A percentile compares a stretch with the other conserved stretches of the same genome.
These are phyloP conservation scores for Lepus oiostolus DNA, from an alignment of 2,797 vertebrate genomes.

Conservation along the genomic window DNA sequence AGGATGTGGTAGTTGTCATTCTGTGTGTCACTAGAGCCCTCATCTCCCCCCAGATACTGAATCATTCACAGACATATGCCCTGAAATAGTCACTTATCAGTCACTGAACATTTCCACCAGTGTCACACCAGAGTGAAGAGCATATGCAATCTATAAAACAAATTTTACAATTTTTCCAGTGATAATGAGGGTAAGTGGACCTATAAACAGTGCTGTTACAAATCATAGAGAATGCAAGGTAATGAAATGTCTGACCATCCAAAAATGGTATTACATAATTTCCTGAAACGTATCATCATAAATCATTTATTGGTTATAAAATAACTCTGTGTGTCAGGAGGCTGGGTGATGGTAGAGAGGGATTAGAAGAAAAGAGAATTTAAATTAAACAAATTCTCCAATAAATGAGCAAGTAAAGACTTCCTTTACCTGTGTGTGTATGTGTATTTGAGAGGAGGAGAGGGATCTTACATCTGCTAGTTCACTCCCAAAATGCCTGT, in stretches of 20 bases:
- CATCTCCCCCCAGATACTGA: neutral
- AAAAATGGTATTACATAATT: neutral
- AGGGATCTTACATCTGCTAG: no score
- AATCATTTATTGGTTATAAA: conserved; percentile 36
- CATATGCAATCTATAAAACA: neutral
- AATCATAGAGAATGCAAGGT: neutral
- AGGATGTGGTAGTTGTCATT: neutral
- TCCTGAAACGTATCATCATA: neutral
- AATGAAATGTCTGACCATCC: neutral
- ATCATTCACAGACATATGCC: no score
- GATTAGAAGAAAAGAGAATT: neutral
- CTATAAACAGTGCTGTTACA: neutral
- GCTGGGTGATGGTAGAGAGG: neutral
- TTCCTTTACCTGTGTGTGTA: neutral
- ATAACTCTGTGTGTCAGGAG: neutral
- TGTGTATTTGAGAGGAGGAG: no score
- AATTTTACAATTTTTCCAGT: neutral
- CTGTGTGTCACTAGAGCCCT: no score
- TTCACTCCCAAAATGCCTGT: no score
- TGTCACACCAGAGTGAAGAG: neutral
- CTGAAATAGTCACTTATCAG: neutral
- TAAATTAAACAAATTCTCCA: neutral
- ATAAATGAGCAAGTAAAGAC: neutral
- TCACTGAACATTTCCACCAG: neutral
- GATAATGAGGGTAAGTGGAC: neutral